Base-by-base conservation (phyloP, 2,113 vertebrate genomes). In the Rutilus rutilus region DNA sequence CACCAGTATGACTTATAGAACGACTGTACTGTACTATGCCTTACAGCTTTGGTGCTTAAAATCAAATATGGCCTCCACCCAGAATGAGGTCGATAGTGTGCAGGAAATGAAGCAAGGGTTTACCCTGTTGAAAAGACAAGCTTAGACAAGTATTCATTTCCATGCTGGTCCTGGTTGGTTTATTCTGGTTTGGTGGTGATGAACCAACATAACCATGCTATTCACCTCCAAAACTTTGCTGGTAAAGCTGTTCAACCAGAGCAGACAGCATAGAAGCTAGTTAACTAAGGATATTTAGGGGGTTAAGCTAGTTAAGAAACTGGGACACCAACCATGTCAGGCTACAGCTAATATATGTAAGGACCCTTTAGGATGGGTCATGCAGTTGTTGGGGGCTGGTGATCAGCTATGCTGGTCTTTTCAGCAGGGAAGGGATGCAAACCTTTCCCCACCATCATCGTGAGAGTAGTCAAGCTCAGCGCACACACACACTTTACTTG, bases 131-230 rank as follows among this genome's bases (percentile, higher is more conserved):
- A 47, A 71, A 42, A 74, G 42, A 75, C 12, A 47, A 50, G 71
- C 5, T 27, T 27, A 50, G 71, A 25, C 71, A 50, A 17, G 39
- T 47, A 47, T 64, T 64, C 0, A 12, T 64, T 64, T 64, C 23
- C 23, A 47, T 25, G 39, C 71, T 47, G 11, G 39, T 74, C 5
- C 39, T 47, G 42, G 21, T 36, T 21, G 30, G 65, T 42, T 73
- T 42, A n/a, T 73, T 27, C n/a, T 17, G 71, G 71, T 74, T 50
- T 50, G 73, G 14, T 50, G 42, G 73, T 75, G 14, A n/a, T 74
- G 42, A 12, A 74, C n/a, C 39, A 45, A 23, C 69, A 74, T 12
- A 45, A 12, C 5, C 36, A 73, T 45, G 21, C 21, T 71, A 19
- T 73, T 45, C 36, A 71, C 21, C 67, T 21, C 19, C 7, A 73